These are phyloP conservation scores for Drosophila kokeensis DNA, from an alignment of 2,888 invertebrate species.

Conservation along the genomic window DNA sequence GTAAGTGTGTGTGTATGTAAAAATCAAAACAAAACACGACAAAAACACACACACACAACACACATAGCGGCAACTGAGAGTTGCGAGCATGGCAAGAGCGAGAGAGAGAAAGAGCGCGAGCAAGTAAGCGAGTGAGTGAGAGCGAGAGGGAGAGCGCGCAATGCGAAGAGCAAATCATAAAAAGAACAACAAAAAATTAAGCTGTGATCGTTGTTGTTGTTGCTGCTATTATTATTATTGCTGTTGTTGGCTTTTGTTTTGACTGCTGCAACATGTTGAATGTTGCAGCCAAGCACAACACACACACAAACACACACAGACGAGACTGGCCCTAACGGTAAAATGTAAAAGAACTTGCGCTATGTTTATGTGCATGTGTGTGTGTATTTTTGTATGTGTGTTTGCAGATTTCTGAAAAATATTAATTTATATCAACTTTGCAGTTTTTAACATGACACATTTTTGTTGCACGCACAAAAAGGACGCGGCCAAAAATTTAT, in stretches of 20 bases:
- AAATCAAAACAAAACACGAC: slow-evolving; percentile 79
- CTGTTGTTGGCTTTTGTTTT: slow-evolving; percentile 51
- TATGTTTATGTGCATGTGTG: slow-evolving; percentile 15
- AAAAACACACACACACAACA: slow-evolving; percentile 53
- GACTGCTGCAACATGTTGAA: slow-evolving; percentile 73
- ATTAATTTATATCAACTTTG: slow-evolving; percentile 35
- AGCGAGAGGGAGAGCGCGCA: slow-evolving; percentile 4
- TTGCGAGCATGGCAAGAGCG: slow-evolving; percentile 33
- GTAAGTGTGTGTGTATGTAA: slow-evolving; percentile 46
- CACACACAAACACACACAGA: slow-evolving; percentile 16
- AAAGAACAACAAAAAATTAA: slow-evolving; percentile 47
- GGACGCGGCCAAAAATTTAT: slow-evolving; percentile 2
- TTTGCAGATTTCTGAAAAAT: background rate
- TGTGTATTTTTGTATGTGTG: background rate
- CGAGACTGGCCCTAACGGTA: slow-evolving; percentile 54
- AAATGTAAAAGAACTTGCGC: slow-evolving; percentile 47
- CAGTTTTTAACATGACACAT: slow-evolving; percentile 8
- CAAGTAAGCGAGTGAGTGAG: slow-evolving; percentile 3
- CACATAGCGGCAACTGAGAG: slow-evolving; percentile 29
- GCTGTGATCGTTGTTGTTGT: slow-evolving; percentile 37
- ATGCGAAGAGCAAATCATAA: slow-evolving; percentile 37
- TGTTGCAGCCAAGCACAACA: slow-evolving; percentile 48
- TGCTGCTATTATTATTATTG: slow-evolving; percentile 33
- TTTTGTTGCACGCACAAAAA: slow-evolving; percentile 1
- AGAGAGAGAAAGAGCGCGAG: background rate